phyloP scores from a whole-genome alignment of 92 coral and sea anemone species.

The Parazoanthus atlanticus region DNA sequence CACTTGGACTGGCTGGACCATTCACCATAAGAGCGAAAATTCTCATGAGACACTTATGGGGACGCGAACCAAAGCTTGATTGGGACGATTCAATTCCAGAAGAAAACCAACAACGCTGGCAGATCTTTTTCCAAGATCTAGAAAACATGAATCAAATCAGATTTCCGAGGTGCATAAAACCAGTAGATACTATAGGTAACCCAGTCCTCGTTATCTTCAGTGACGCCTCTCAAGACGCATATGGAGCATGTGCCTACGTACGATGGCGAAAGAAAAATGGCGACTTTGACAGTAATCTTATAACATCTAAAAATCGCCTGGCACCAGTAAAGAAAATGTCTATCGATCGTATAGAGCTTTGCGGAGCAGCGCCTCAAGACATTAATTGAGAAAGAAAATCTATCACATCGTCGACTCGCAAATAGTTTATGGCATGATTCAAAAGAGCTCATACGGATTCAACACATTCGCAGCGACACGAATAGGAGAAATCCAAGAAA shows the following conservation, averaged over 20 bases:
- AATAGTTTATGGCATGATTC: slow-evolving; percentile 56
- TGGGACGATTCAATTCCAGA: slow-evolving; percentile 71
- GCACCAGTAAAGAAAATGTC: slow-evolving; percentile 58
- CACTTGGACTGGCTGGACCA: slow-evolving; percentile 69
- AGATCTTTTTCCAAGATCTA: slow-evolving; percentile 55
- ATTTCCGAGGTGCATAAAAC: slow-evolving; percentile 64
- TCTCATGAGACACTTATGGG: slow-evolving; percentile 65
- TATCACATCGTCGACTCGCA: slow-evolving; percentile 64
- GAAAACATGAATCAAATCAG: slow-evolving; percentile 50
- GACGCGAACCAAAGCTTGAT: slow-evolving; percentile 35
- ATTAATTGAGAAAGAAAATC: not conserved
- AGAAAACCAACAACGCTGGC: slow-evolving; percentile 48
- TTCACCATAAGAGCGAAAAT: slow-evolving; percentile 71
- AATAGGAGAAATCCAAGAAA: slow-evolving; percentile 65
- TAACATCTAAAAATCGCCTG: slow-evolving; percentile 57
- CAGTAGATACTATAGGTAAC: slow-evolving; percentile 48
- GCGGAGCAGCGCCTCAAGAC: no score
- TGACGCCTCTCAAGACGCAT: slow-evolving; percentile 65
- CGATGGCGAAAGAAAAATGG: slow-evolving; percentile 50
- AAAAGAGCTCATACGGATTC: slow-evolving; percentile 56
- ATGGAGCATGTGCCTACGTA: slow-evolving; percentile 68
- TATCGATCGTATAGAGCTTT: slow-evolving; percentile 43
- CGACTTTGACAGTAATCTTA: slow-evolving; percentile 34
- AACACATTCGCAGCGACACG: slow-evolving; percentile 73
- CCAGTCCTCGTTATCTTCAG: slow-evolving; percentile 64